These are phyloP conservation scores for Cyprinodon tularosa DNA, from an alignment of 2,113 vertebrate genomes.

Conservation along the genomic window DNA sequence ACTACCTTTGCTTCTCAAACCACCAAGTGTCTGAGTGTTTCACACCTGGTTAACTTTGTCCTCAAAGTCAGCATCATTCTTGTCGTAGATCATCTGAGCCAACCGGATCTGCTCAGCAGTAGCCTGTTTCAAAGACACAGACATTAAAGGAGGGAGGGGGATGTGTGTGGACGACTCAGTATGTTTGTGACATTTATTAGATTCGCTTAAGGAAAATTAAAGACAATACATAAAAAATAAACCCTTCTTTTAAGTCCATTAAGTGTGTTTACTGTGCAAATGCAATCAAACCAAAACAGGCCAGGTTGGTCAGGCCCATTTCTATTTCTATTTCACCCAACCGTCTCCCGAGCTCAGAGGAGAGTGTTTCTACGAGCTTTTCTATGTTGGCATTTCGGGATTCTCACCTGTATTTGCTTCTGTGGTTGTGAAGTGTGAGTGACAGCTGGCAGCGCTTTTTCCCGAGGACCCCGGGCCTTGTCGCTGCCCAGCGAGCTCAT, in stretches of 20 bases:
- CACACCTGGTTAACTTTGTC: slow-evolving; percentile 98
- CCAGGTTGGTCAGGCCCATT: no score
- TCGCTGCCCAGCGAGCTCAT: slow-evolving; percentile 96
- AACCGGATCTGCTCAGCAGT: slow-evolving; percentile 97
- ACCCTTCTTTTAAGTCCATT: not conserved
- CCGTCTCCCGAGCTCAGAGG: not conserved
- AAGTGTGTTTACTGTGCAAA: not conserved
- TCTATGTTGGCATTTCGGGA: not conserved
- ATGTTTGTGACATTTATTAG: not conserved
- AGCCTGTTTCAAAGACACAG: slow-evolving; percentile 76
- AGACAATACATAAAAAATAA: not conserved
- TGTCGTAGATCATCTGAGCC: slow-evolving; percentile 99
- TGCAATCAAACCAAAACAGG: not conserved
- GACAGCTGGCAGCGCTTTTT: slow-evolving; percentile 88
- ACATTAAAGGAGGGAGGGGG: not conserved
- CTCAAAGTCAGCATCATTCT: slow-evolving; percentile 98
- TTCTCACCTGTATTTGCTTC: slow-evolving; percentile 93
- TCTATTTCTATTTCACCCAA: no score
- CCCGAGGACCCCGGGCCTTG: slow-evolving; percentile 92
- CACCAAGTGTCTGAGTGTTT: not conserved
- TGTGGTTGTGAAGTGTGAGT: slow-evolving; percentile 88
- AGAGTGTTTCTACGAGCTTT: not conserved
- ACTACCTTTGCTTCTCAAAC: not conserved
- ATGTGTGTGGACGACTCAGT: not conserved
- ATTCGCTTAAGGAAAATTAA: not conserved